Conservation (phyloP, 2,113 vertebrate species). For the Ceyx melanurus region DNA sequence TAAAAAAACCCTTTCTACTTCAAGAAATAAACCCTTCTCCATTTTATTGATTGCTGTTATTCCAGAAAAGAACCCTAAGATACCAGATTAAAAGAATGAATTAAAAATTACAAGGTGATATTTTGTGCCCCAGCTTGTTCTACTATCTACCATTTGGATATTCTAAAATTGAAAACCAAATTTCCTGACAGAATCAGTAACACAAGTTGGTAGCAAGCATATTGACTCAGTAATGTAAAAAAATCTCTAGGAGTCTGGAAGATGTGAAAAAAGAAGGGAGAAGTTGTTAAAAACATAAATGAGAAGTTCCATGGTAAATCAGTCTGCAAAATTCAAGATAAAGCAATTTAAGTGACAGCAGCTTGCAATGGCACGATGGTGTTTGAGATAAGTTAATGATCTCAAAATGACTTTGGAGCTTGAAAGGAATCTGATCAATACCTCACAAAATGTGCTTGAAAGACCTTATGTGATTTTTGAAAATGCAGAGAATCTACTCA, state of each 20-base stretch:
- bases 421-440: not conserved
- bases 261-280: not conserved
- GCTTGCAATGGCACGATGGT: not conserved
- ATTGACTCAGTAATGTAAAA: not conserved
- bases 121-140: not conserved
- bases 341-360: not conserved
- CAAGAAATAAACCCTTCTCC: not conserved
- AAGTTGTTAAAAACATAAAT: not conserved
- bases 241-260: not conserved
- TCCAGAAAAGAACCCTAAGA: not conserved
- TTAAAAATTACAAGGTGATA: not conserved
- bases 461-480: not conserved
- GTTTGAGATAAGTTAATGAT: not conserved
- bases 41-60: not conserved
- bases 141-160: not conserved
- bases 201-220: not conserved
- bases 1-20: too few relatives aligned
- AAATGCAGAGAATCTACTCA: not conserved
- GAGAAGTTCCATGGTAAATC: not conserved
- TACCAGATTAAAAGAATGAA: not conserved
- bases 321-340: not conserved
- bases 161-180: not conserved
- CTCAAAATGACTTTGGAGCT: not conserved
- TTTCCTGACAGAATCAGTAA: not conserved
- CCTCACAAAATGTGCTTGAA: not conserved